phyloP scores from a whole-genome alignment of 2,797 vertebrate species.

The Pygocentrus nattereri region DNA sequence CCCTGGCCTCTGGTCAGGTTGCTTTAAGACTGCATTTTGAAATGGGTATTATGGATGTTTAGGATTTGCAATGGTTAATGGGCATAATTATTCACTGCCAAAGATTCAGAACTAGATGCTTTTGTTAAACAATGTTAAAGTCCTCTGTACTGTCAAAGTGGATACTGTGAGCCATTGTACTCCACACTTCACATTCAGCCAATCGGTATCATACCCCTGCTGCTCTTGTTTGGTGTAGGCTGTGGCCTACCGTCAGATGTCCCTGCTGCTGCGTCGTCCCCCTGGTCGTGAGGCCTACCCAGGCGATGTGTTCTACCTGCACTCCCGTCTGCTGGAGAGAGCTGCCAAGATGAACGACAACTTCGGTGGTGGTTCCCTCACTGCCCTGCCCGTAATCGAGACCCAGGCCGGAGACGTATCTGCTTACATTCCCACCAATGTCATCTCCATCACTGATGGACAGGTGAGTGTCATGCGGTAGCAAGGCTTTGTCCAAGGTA shows the following conservation, averaged over 20 bases:
- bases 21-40: too few relatives aligned
- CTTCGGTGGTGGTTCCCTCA: constrained; percentile 95
- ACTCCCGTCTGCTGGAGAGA: constrained; percentile 97
- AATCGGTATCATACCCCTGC: background rate
- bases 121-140: too few relatives aligned
- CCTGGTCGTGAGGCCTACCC: constrained; percentile 98
- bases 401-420: constrained; percentile 99
- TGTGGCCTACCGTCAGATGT: constrained; percentile 99
- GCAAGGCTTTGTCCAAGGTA: too few relatives aligned
- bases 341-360: constrained; percentile 98
- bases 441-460: constrained; percentile 98
- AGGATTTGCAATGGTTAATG: too few relatives aligned
- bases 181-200: too few relatives aligned
- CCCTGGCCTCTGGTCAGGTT: too few relatives aligned
- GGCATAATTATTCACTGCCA: too few relatives aligned
- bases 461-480: constrained; percentile 79
- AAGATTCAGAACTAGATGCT: too few relatives aligned
- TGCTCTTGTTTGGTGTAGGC: constrained; percentile 76
- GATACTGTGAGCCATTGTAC: too few relatives aligned
- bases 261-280: constrained; percentile 94
- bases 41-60: too few relatives aligned
- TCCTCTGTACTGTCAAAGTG: too few relatives aligned
- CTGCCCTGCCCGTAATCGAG: constrained; percentile 95
- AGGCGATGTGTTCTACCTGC: constrained; percentile 97
- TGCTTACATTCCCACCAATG: constrained; percentile 98